Evolutionary conservation across 2,797 vertebrate genomes (phyloP), one percentile per base, ranked within the genome.

Genomic region (Rhodeus uyekii): DNA sequence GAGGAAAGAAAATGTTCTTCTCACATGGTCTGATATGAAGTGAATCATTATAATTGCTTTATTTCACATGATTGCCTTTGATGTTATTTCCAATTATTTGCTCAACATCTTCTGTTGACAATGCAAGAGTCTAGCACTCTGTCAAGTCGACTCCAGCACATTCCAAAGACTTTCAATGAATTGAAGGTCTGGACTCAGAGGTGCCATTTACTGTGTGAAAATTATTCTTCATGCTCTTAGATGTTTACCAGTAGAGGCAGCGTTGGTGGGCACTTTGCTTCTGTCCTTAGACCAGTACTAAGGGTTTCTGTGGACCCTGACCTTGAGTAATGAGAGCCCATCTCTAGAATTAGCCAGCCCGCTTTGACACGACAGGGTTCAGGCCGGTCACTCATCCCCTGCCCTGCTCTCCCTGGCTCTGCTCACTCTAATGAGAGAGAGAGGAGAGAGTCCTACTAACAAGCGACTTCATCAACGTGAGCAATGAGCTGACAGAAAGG

Each of bases 391-490:
- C 86, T 83, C 64, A 38, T 46, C 55, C 73, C 63, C 42, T 77
- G 75, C 73, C 58, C 44, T 71, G 38, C 58, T 72, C 82, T 72
- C 76, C 22, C 76, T 73, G 50, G 50, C 83, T 81, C 86, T 83
- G 75, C 80, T 29, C 64, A 46, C 67, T 87, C 88, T 92, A 91
- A 92, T 89, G 90, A 91, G 89, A 86, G 44, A 84, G 65, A 71
- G 48, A 78, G n/a, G n/a, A 71, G 50, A 69, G 42, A 67, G 85
- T 89, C 86, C 88, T 27, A 50, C 90, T 94, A 93, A 94, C 93
- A 93, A 93, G 93, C 87, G 39, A 88, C 92, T 94, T 92, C 89
- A 92, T 94, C 93, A 92, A 88, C 89, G 87, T 91, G 90, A 94
- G 81, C 87, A 91, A 93, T 92, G 91, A 92, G 87, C 90, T 91